Evolutionary conservation across 1,140 invertebrate genomes (phyloP), one percentile per base, ranked within the genome.

Genomic region (Holotrichia oblita): DNA sequence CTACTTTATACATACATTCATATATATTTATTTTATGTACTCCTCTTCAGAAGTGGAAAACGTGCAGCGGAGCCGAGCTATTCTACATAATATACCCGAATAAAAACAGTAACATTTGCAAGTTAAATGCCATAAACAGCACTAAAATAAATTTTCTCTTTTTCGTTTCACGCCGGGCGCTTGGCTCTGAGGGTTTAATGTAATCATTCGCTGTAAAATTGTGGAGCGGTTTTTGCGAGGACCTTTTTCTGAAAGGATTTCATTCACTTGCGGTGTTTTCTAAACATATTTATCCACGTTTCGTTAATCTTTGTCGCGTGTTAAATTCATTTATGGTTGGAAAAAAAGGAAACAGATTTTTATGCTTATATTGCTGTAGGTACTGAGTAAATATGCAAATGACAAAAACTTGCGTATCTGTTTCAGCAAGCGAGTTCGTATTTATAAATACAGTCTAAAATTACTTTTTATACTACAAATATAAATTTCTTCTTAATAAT

Each of bases 21-120:
- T 69, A 69, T 69, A 69, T 69, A 69, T 69, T 69, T 69, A 69
- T 69, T 69, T 69, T 69, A 48, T 40, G 79, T 59, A 72, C 72
- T 69, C 12, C 61, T 69, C 27, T 69, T 69, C 22, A 24, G 22
- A 69, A 69, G 22, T 22, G 22, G 61, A 27, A 12, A 22, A 69
- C 61, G 61, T n/a, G 22, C 8, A 34, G 8, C 61, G 22, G 22
- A 69, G 27, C 61, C 3, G 22, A 12, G 61, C 27, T 10, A 34
- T 34, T 10, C 22, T 69, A 69, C 61, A 69, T 69, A 22, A 22
- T 69, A 17, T 69, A 34, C 22, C 6, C 83, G 83, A 84, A 87
- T 85, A 86, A 85, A 86, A 42, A 82, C 85, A 83, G 84, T 85
- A 87, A 85, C 84, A 87, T 87, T 87, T 87, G 86, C 86, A 87